Evolutionary conservation across 2,888 invertebrate genomes (phyloP), one percentile per base, ranked within the genome.

Genomic region (Drosophila multiciliata): DNA sequence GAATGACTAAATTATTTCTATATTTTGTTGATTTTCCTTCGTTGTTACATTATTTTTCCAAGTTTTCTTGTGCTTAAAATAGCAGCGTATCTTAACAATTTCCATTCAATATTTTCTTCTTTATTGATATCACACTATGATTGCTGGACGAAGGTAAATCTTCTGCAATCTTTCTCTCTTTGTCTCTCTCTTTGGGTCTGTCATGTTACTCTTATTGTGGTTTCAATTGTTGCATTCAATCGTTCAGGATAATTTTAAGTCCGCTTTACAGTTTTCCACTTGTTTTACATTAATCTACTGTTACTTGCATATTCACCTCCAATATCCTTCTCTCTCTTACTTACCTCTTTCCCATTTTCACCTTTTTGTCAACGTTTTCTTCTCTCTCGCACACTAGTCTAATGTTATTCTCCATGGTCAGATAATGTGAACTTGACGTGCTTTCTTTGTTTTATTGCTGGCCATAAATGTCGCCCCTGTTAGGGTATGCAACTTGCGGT

Each of bases 401-500:
- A 5, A 8, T 3, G 1, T 12, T 23, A 11, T 33, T 9, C 9
- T 23, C 2, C 23, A 38, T 50, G 33, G 35, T 23, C 23, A 63
- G 4, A 20, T 26, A 23, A 35, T 15, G 33, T 5, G 23, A 17
- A 7, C 12, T 23, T 8, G 45, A 58, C 4, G 50, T 23, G 32
- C 32, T 42, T 45, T 42, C n/a, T 11, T 17, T 45, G 20, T 20
- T 42, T 9, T 23, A 35, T 55, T 9, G 17, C 29, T 17, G 23
- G 17, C 45, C 33, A 33, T 12, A 15, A 33, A 38, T 55, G 26
- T 9, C 3, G 1, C 23, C 8, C 7, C 26, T n/a, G 48, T 36
- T 55, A 76, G 76, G 23, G 77, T 53, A 73, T 73, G 7, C 57
- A 29, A 12, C 38, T 26, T 20, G 62, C 74, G 68, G 42, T 38